These are phyloP conservation scores for Varecia variegata DNA, from an alignment of 2,797 vertebrate genomes.

Conservation along the genomic window DNA sequence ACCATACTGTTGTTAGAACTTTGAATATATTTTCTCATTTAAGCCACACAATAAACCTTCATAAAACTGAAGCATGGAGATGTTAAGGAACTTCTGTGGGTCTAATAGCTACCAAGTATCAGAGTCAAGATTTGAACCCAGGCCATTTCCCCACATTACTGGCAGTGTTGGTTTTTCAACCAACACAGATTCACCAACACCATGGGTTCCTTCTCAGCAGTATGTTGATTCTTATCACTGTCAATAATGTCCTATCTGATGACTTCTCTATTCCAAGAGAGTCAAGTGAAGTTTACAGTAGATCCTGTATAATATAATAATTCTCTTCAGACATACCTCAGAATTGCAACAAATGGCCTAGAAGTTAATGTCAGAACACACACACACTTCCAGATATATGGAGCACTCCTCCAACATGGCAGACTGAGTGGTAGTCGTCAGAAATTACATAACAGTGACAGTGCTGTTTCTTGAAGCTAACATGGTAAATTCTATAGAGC, in stretches of 20 bases:
- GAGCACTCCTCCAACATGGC: not conserved
- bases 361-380: constrained; percentile 47
- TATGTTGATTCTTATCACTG: not conserved
- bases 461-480: constrained; percentile 8
- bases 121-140: not conserved
- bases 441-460: not conserved
- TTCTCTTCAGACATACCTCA: not conserved
- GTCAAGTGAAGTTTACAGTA: not conserved
- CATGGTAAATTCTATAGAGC: not conserved
- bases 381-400: not conserved
- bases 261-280: not conserved
- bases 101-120: not conserved
- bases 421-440: not conserved
- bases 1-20: not conserved
- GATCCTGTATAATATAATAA: not conserved
- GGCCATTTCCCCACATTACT: not conserved
- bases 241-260: not conserved
- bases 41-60: not conserved
- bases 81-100: not conserved
- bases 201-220: not conserved
- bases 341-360: not conserved
- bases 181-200: not conserved
- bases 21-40: not conserved
- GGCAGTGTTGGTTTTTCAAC: not conserved
- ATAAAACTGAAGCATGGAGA: not conserved